Percentiles rank a stretch among this genome's conserved stretches.
Conservation (phyloP, 2,113 vertebrate genomes). For the Accipiter cooperii region DNA sequence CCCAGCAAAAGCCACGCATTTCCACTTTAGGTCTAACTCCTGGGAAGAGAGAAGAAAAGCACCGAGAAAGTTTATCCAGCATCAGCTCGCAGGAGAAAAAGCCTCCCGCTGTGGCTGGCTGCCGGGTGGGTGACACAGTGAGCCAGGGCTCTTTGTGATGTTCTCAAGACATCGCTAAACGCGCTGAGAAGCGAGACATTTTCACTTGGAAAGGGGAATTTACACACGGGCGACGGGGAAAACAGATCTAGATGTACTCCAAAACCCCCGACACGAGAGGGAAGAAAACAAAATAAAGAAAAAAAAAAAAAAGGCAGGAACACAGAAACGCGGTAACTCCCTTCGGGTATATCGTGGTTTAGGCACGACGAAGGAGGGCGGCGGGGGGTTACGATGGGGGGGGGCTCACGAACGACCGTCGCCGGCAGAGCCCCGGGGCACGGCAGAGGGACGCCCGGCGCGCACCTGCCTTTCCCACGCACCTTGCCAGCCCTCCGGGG, state of each 20-base stretch:
- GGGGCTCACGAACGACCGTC: neutral
- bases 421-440: neutral
- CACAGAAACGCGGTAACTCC: neutral
- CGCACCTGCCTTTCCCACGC: conserved; percentile 8
- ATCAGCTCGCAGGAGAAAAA: neutral
- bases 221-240: neutral
- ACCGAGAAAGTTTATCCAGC: neutral
- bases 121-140: neutral
- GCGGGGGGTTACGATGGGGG: neutral
- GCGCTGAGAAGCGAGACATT: neutral
- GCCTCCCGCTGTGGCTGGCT: neutral
- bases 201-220: neutral
- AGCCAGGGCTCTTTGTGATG: conserved; percentile 7
- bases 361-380: neutral
- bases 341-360: neutral
- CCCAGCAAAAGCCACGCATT: conserved; percentile 22
- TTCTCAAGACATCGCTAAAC: neutral
- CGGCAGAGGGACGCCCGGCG: neutral
- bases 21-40: neutral
- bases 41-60: neutral
- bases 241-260: neutral
- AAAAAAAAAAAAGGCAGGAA: neutral
- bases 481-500: neutral
- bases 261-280: neutral
- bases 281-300: neutral